A percentile compares a stretch with the other conserved stretches of the same genome.
Conservation (phyloP, 2,888 invertebrate species). For the Onchidella celtica region DNA sequence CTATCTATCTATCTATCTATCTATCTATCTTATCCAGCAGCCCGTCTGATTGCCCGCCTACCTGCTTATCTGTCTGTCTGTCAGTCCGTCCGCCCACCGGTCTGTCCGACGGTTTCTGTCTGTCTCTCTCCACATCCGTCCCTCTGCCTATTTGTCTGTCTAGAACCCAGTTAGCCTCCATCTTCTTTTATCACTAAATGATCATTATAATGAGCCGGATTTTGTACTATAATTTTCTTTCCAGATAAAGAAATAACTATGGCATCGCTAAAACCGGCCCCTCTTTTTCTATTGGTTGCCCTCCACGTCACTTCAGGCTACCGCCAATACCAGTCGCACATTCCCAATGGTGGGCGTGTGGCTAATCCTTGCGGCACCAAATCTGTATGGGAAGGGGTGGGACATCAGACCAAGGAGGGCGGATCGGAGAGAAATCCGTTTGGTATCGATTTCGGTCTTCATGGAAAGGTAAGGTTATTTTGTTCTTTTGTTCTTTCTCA, state of each 20-base stretch:
- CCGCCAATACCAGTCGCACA: slow-evolving; percentile 41
- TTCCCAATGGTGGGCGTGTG: slow-evolving; percentile 62
- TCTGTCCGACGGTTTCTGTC: no score
- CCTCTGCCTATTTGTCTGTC: no score
- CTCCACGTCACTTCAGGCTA: background rate
- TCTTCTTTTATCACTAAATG: background rate
- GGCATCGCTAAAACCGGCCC: background rate
- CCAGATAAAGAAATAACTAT: no score
- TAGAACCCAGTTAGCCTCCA: background rate
- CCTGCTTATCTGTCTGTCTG: no score
- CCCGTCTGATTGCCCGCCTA: no score
- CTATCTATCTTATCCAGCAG: no score
- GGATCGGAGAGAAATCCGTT: slow-evolving; percentile 60
- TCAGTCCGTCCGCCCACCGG: no score
- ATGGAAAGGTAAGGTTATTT: slow-evolving; percentile 57
- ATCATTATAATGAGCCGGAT: no score
- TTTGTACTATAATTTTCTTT: no score
- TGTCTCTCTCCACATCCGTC: no score
- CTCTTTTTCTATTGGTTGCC: background rate
- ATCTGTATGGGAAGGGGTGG: slow-evolving; percentile 60
- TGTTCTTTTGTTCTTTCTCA: no score
- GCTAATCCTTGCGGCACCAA: slow-evolving; percentile 58
- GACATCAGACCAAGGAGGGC: slow-evolving; percentile 58
- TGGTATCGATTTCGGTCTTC: slow-evolving; percentile 57
- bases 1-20: no score